Evolutionary conservation across 1,140 invertebrate species (phyloP), one percentile per base, ranked within the genome.

Genomic region (Polypedilum pembai): DNA sequence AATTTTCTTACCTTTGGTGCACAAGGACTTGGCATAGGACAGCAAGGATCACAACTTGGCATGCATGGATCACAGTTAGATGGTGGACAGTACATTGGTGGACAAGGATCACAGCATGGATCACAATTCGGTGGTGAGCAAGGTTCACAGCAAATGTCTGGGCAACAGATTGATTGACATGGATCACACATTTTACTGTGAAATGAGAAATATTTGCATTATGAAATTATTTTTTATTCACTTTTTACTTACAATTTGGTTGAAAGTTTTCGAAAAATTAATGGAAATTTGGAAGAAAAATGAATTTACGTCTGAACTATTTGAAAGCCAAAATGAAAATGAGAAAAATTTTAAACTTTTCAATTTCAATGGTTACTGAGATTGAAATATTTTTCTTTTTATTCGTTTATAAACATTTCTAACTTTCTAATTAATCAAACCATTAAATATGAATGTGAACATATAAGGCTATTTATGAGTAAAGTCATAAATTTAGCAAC

Each of bases 1-100:
- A 66, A 2, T 66, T 66, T 66, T 20, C 63, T 66, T 21, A 69
- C 65, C 20, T 69, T 69, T 69, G 65, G 65, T 1, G 45, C 45
- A 17, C 45, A 56, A 15, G 45, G 45, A 3, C 8, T 56, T 56
- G 10, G 45, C 45, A 17, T 12, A 1, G 65, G 65, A 18, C 65
- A 69, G 17, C 65, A 69, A 20, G 45, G 45, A 15, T 56, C 45
- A 56, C 45, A 56, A 56, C 3, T n/a, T 17, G 65, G 65, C 7
- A 18, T 18, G 17, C 65, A 69, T 21, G 65, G 65, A 1, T 20
- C 1, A 5, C 20, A 69, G 1, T 3, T 8, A 8, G 65, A 5
- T 69, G 65, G 65, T 69, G 65, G 65, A 2, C 5, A 20, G 17
- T 7, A 69, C 65, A 10, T 69, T 20, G 17, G 65, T 20, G 65